Evolutionary conservation across 64 coral and sea anemone species (phyloP), one percentile per base, ranked within the genome.

Genomic region (Trachythela sp.): DNA sequence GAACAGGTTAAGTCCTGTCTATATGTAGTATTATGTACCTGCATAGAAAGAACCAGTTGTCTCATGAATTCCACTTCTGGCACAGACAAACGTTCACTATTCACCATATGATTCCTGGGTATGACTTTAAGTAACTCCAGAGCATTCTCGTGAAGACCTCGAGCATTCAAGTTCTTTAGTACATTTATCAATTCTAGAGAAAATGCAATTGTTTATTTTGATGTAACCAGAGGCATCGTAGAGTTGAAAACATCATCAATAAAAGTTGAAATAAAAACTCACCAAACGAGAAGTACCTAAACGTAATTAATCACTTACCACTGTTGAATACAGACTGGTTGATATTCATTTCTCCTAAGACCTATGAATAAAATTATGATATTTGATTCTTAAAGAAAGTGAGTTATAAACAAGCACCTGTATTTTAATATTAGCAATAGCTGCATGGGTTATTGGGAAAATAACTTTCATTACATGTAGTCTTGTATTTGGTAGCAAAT

Each of bases 141-240:
- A 80, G 75, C 75, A 80, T 80, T 80, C 3, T 80, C 33, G 35
- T 80, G 75, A 39, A 80, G 75, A 37, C 75, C 75, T 37, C 37
- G 0, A 6, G 75, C 31, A 15, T 34, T 80, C 9, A 80, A 37
- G 75, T 80, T 80, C 37, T 80, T 80, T 10, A 80, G 33, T 0
- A 80, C 75, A 18, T 80, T 80, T 35, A 80, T 80, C 2, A 80
- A 2, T 80, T 80, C 75, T 80, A 37, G 8, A 39, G 2, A 36
- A 80, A 80, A 80, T 31, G 68, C 1, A n/a, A 10, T 27, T 10
- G 24, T 27, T n/a, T n/a, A n/a, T n/a, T n/a, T n/a, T n/a, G n/a
- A n/a, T n/a, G n/a, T n/a, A n/a, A n/a, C n/a, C n/a, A n/a, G n/a
- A n/a, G n/a, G n/a, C n/a, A n/a, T n/a, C n/a, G n/a, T n/a, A n/a